Percentiles rank a stretch among this genome's conserved stretches.
Conservation (phyloP, 53 echinoderm and acorn worm genomes). For the Echinometra lucunter region DNA sequence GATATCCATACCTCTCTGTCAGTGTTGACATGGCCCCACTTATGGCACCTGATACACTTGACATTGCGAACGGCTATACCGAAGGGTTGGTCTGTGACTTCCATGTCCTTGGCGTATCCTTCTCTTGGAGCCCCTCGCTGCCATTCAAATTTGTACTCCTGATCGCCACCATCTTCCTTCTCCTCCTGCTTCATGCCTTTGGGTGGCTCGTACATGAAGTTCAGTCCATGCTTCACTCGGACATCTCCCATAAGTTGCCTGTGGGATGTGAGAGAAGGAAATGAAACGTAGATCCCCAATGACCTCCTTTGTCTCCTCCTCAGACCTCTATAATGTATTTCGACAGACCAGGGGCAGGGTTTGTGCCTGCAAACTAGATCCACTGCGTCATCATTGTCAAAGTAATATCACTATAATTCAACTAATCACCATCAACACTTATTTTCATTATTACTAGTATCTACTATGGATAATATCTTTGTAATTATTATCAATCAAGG, state of each 20-base stretch:
- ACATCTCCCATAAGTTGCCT: conserved; percentile 96
- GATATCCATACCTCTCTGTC: conserved; percentile 82
- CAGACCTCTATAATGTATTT: too few relatives aligned
- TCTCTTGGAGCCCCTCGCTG: conserved; percentile 84
- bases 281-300: too few relatives aligned
- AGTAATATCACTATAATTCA: too few relatives aligned
- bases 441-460: too few relatives aligned
- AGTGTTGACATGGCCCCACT: conserved; percentile 96
- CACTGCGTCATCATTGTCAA: too few relatives aligned
- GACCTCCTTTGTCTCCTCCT: too few relatives aligned
- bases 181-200: conserved; percentile 86
- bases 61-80: conserved; percentile 87
- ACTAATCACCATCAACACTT: too few relatives aligned
- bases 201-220: conserved; percentile 97
- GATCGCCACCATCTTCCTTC: conserved; percentile 67
- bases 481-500: too few relatives aligned
- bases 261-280: not conserved
- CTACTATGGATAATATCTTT: too few relatives aligned
- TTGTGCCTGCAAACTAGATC: too few relatives aligned
- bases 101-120: conserved; percentile 75
- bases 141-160: conserved; percentile 95
- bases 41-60: conserved; percentile 87
- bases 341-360: too few relatives aligned
- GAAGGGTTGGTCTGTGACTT: conserved; percentile 78
- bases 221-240: conserved; percentile 95